Base-by-base conservation (phyloP, 2,113 vertebrate species). In the Gadus chalcogrammus region DNA sequence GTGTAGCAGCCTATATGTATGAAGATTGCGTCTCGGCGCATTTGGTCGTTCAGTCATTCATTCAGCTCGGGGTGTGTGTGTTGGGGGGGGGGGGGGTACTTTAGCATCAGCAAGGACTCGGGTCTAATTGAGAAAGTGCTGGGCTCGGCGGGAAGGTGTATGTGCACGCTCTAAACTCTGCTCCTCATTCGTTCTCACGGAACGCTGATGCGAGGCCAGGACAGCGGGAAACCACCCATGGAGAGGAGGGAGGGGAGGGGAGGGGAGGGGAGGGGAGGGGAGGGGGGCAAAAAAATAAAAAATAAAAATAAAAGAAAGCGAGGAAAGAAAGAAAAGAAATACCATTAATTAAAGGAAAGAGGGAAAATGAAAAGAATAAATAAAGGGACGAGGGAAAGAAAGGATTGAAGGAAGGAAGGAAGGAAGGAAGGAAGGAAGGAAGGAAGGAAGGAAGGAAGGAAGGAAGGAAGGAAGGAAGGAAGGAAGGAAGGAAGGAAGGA, bases 171-270 rank as follows among this genome's bases (percentile, higher is more conserved):
- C 89, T 89, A 89, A 91, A 89, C 83, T 86, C 87, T 75, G 64
- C 78, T 83, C 62, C 88, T 86, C 86, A 89, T 89, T 89, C 83
- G 78, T 88, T 85, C 87, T 79, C 84, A 71, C 71, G 78, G 84
- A 90, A 79, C 87, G 92, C 91, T 92, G 91, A 93, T 87, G 86
- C 85, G 91, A 85, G 84, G 79, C 73, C 74, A 76, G 74, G 79
- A 74, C 83, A 84, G 87, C 79, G 79, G 83, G 86, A 77, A 82
- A 2, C 42, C 8, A 9, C 9, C 9, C 42, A 13, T 9, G 42
- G 1, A 48, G 42, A 13, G 42, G 8, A 48, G 11, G 42, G 5
- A 13, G 11, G 12, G 8, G 11, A 48, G 12, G 38, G 11, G 11
- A 20, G 20, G 20, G 20, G 20, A 20, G 20, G 20, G 20, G 20